Conservation (phyloP, 2,888 invertebrate species). For the Diloba caeruleocephala region DNA sequence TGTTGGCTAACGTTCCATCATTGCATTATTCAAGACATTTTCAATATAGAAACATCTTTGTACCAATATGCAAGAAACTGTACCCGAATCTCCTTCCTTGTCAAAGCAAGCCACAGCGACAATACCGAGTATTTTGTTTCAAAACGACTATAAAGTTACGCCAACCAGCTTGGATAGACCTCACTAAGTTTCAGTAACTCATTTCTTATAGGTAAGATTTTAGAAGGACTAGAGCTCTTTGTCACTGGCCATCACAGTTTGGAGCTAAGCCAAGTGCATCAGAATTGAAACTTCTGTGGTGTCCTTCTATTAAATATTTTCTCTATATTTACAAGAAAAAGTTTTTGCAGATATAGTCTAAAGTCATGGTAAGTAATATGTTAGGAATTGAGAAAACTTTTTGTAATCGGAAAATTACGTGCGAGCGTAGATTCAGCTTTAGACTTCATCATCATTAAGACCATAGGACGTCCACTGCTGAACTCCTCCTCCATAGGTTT, state of each 20-base stretch:
- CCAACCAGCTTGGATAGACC: conserved; percentile 23
- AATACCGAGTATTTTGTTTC: conserved; percentile 45
- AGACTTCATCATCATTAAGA: too few species aligned
- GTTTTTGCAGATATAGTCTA: conserved; percentile 35
- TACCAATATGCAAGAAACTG: conserved; percentile 19
- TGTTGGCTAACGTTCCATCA: too few species aligned
- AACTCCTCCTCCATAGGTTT: too few species aligned
- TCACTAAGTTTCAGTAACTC: conserved; percentile 15
- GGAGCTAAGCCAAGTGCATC: conserved; percentile 52
- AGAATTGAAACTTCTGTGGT: conserved; percentile 42
- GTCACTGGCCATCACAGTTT: conserved; percentile 29
- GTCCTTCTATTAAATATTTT: conserved; percentile 44
- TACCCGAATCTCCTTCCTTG: conserved; percentile 8
- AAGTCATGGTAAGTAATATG: conserved; percentile 38
- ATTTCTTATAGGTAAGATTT: conserved; percentile 8
- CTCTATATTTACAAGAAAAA: conserved; percentile 35
- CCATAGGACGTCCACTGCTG: too few species aligned
- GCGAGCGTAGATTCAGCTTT: too few species aligned
- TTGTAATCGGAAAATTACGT: too few species aligned
- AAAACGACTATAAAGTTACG: conserved; percentile 19
- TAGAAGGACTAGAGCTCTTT: conserved; percentile 20
- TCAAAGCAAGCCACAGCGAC: conserved; percentile 37
- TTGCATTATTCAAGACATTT: too few species aligned
- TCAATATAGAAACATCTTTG: background rate
- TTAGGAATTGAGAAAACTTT: conserved; percentile 19